These are phyloP conservation scores for Aproaerema taeniolella DNA, from an alignment of 2,888 invertebrate genomes.

Conservation along the genomic window DNA sequence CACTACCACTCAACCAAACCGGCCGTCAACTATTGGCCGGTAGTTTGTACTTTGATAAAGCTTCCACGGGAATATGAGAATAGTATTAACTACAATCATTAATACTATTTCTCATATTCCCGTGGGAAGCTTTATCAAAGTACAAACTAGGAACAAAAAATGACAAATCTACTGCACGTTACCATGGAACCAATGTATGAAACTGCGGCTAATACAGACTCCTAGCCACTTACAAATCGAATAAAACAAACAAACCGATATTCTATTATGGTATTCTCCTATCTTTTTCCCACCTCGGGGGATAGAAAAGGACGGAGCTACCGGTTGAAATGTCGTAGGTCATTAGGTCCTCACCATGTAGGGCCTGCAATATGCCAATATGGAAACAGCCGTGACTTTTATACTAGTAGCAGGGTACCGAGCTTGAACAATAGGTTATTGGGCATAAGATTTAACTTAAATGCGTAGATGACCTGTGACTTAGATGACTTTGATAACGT, in stretches of 20 bases:
- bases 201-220: slow-evolving; percentile 52
- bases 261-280: slow-evolving; percentile 64
- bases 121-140: slow-evolving; percentile 12
- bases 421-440: slow-evolving; percentile 60
- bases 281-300: slow-evolving; percentile 38
- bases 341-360: slow-evolving; percentile 73
- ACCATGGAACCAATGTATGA: slow-evolving; percentile 61
- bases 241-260: slow-evolving; percentile 66
- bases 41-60: too few species aligned
- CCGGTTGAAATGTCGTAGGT: slow-evolving; percentile 75
- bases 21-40: too few species aligned
- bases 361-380: slow-evolving; percentile 74
- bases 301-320: slow-evolving; percentile 46
- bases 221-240: slow-evolving; percentile 65
- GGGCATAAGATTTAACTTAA: slow-evolving; percentile 45
- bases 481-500: slow-evolving; percentile 59
- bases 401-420: slow-evolving; percentile 39
- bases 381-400: slow-evolving; percentile 70
- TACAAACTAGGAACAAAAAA: slow-evolving; percentile 14
- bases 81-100: too few species aligned
- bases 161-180: slow-evolving; percentile 27
- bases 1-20: too few species aligned
- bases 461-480: slow-evolving; percentile 55
- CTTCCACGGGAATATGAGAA: too few species aligned
- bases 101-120: too few species aligned